These are phyloP conservation scores for Rhinoptilus africanus DNA, from an alignment of 2,113 vertebrate species.

Conservation along the genomic window DNA sequence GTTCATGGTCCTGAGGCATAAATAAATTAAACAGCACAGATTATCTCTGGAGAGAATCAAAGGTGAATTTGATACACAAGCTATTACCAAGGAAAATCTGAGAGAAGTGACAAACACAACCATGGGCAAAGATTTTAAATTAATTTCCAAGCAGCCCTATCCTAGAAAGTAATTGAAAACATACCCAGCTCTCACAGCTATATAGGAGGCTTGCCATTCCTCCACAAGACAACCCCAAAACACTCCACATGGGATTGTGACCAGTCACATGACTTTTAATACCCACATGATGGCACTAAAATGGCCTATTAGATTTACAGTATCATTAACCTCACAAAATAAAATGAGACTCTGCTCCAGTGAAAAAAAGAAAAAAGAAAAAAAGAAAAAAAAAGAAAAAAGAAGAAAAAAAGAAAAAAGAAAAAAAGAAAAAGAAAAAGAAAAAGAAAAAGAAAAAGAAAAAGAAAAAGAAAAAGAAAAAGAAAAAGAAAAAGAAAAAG, in stretches of 20 bases:
- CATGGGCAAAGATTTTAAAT: conserved; percentile 68
- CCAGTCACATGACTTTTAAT: conserved; percentile 78
- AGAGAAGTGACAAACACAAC: conserved; percentile 59
- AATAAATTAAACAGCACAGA: background rate
- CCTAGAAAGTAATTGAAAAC: conserved; percentile 75
- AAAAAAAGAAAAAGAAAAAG: fast-evolving
- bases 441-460: fast-evolving
- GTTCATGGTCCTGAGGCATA: background rate
- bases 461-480: background rate
- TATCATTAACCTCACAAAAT: conserved; percentile 81
- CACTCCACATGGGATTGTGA: conserved; percentile 70
- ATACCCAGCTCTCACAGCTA: conserved; percentile 24
- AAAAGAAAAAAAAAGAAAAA: fast-evolving
- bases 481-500: fast-evolving
- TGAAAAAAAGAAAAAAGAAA: background rate
- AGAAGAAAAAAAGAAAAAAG: no score
- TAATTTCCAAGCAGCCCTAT: conserved; percentile 68
- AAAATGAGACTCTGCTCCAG: conserved; percentile 72
- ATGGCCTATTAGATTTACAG: conserved; percentile 85
- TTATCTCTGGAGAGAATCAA: conserved; percentile 18
- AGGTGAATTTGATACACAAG: conserved; percentile 25
- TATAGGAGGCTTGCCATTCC: conserved; percentile 53
- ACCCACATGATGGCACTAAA: conserved; percentile 83
- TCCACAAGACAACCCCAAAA: conserved; percentile 56
- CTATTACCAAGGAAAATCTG: conserved; percentile 1